Evolutionary conservation across 2,797 vertebrate genomes (phyloP).

Genomic region (Vultur gryphus): DNA sequence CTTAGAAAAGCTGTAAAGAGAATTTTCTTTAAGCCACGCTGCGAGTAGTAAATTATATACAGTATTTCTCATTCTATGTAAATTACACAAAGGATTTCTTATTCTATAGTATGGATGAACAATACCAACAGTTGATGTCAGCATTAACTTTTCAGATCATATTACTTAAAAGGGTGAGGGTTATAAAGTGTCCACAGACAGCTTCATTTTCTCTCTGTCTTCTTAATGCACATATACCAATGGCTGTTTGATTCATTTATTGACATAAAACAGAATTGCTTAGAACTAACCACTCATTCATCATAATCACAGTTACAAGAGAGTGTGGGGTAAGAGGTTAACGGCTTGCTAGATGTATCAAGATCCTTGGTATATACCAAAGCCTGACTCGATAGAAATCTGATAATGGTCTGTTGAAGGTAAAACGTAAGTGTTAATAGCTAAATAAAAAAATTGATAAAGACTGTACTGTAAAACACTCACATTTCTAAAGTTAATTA

Average conservation of each 20-base stretch:
- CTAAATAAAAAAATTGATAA: slow-evolving; percentile 44
- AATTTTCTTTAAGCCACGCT: not conserved
- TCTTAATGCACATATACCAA: not conserved
- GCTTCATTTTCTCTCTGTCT: slow-evolving; percentile 26
- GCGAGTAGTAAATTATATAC: slow-evolving; percentile 10
- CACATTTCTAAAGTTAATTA: slow-evolving; percentile 65
- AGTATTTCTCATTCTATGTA: slow-evolving; percentile 40
- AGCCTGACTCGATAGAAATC: slow-evolving; percentile 27
- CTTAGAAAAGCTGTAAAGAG: not conserved
- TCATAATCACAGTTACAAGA: slow-evolving; percentile 52
- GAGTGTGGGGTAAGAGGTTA: slow-evolving; percentile 58
- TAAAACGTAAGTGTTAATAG: slow-evolving; percentile 65
- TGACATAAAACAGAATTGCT: slow-evolving; percentile 63
- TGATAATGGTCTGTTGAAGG: slow-evolving; percentile 27
- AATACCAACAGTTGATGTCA: slow-evolving; percentile 51
- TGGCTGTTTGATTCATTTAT: slow-evolving; percentile 60
- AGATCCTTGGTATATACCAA: slow-evolving; percentile 30
- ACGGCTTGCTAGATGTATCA: slow-evolving; percentile 52
- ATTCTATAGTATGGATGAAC: not conserved
- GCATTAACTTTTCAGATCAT: slow-evolving; percentile 41
- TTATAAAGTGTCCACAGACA: slow-evolving; percentile 14
- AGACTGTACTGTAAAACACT: slow-evolving; percentile 44
- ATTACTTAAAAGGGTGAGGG: not conserved
- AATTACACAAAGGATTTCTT: slow-evolving; percentile 39
- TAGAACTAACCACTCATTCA: slow-evolving; percentile 55